Evolutionary conservation across 2,113 vertebrate species (phyloP).

Genomic region (Tragelaphus imberbis): DNA sequence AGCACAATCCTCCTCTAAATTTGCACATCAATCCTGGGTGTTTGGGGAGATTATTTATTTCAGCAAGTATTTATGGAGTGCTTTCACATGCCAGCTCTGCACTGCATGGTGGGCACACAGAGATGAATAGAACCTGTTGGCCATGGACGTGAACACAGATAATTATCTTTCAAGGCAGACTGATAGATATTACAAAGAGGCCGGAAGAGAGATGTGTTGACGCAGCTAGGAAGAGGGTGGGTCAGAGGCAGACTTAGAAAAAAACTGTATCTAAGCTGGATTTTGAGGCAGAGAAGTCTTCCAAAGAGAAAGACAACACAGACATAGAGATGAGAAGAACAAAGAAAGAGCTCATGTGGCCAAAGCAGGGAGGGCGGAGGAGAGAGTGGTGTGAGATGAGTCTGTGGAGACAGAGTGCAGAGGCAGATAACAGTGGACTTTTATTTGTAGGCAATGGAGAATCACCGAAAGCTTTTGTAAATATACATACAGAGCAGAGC

Average conservation of each 20-base stretch:
- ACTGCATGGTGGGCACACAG: background rate
- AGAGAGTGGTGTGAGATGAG: background rate
- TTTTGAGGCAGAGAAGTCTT: background rate
- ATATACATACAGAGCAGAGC: background rate
- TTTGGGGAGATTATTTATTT: constrained; percentile 34
- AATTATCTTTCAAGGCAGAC: constrained; percentile 5
- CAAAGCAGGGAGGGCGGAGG: background rate
- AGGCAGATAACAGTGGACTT: background rate
- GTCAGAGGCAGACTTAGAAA: background rate
- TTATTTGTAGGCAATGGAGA: background rate
- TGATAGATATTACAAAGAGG: background rate
- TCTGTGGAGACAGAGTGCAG: background rate
- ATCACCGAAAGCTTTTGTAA: background rate
- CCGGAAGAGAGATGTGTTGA: background rate
- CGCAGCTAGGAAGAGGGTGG: background rate
- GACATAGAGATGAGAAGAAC: background rate
- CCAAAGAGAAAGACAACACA: background rate
- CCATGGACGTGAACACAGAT: background rate
- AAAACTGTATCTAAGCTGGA: background rate
- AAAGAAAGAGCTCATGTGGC: background rate
- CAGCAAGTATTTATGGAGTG: background rate
- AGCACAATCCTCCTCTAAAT: background rate
- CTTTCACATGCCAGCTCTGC: background rate
- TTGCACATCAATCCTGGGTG: background rate
- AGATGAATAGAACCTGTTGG: background rate